phyloP scores from a whole-genome alignment of 1,140 invertebrate genomes.

The Pogonognathellus flavescens region DNA sequence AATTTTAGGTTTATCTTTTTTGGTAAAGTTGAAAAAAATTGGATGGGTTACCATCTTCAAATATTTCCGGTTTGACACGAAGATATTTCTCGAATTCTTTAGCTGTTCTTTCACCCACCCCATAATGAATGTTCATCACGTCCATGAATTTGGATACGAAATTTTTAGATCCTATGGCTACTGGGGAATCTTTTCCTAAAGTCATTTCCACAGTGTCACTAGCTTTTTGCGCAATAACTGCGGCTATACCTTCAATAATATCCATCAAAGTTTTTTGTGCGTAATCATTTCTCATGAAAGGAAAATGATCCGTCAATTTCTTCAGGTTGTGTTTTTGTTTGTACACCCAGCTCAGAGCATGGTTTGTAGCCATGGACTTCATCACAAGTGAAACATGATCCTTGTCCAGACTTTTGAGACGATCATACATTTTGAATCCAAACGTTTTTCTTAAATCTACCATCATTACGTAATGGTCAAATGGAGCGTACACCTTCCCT shows the following conservation, averaged over 20 bases:
- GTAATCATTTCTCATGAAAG: slow-evolving; percentile 1
- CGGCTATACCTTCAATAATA: background rate
- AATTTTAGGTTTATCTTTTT: no score
- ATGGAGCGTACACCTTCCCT: background rate
- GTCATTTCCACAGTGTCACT: background rate
- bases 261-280: background rate
- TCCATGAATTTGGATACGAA: background rate
- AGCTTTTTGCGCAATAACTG: background rate
- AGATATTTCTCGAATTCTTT: background rate
- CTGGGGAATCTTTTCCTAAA: background rate
- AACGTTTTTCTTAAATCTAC: slow-evolving; percentile 66
- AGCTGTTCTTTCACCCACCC: background rate
- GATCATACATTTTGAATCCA: slow-evolving; percentile 74
- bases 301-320: background rate
- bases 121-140: background rate
- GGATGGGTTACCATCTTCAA: no score
- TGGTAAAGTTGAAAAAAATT: no score
- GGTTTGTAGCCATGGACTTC: slow-evolving; percentile 77
- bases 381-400: slow-evolving; percentile 73
- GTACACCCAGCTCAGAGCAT: slow-evolving; percentile 79
- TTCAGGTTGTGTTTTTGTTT: slow-evolving; percentile 74
- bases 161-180: background rate
- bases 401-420: slow-evolving; percentile 73
- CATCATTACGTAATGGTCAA: slow-evolving; percentile 55
- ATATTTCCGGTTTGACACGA: background rate